Base-by-base conservation (phyloP, 2,888 invertebrate genomes). In the Sarcophaga variegata region DNA sequence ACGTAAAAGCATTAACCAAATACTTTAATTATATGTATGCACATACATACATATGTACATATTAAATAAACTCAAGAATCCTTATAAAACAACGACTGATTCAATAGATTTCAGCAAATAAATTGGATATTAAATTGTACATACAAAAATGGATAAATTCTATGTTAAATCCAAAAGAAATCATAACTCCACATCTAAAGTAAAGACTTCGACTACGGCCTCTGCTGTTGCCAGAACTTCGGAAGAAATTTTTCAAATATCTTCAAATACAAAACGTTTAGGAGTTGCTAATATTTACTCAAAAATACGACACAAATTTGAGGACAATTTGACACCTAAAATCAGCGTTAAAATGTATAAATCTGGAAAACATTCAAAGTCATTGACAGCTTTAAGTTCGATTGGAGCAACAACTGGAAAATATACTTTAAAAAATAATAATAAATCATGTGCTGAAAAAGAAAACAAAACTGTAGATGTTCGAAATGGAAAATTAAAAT, bases 251-350 rank as follows among this genome's bases (percentile, higher is more conserved):
- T 80, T 74, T 60, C 83, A 84, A 49, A 22, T 88, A 20, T 45
- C 81, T 2, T 22, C 86, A 11, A 81, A 20, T 37, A 20, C 59
- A 64, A 83, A 66, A 62, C 49, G 84, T 6, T 82, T 84, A 49
- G 91, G 91, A 12, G 91, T 92, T 54, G 92, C 91, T 67, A 92
- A 91, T 84, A 91, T 93, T 83, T 93, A 91, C 83, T 91, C 93
- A 6, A 93, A 92, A 89, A 91, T 93, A 85, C 91, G 93, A 3
- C 93, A 93, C 86, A 93, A 93, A 87, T 93, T 93, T 82, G 93
- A 93, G 88, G 93, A 93, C 79, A 92, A 92, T 89, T 89, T 93
- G 6, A 91, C 92, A 62, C 93, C 93, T 67, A 93, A 92, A 37
- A 86, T 89, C 5, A 89, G 90, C 20, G 91, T 91, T 8, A 93